Base-by-base conservation (phyloP, 2,888 invertebrate species). In the Rhodophaea formosa region DNA sequence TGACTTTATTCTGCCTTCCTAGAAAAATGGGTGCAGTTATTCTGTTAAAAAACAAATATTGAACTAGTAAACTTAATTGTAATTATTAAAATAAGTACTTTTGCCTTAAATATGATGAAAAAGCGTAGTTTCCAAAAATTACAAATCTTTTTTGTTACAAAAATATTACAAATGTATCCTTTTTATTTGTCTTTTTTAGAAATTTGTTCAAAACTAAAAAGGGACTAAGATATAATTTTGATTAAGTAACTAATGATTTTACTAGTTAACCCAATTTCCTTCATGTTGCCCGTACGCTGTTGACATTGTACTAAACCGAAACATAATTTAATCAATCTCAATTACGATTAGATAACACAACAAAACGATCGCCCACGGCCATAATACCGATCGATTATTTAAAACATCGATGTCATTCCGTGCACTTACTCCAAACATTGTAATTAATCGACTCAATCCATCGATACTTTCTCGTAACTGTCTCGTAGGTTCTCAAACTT, bases 371-470 rank as follows among this genome's bases (percentile, higher is more conserved):
- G 56, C 56, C 56, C 56, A 56, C 56, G 56, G 56, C 56, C 29
- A 32, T 44, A 56, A 56, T 56, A 23, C 56, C 42, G 42, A 49
- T 49, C 49, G 49, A 55, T 61, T 67, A 75, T 75, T 71, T 70
- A 72, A 75, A 74, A 72, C 69, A 77, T 75, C 75, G 77, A 80
- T 85, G 82, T 86, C 84, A 82, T 70, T 77, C 76, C 74, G 67
- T 68, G 79, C 84, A 84, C 85, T 87, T 80, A 86, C 73, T 79
- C 79, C 86, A 82, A 79, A 77, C 75, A 79, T 72, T 73, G 72
- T 84, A 86, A 86, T 88, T 86, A 88, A 85, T 86, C 85, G 84
- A 84, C 79, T 76, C 68, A 73, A 82, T 78, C 80, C 72, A 77
- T 81, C 77, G 80, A 78, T 79, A 80, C 83, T 84, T 80, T 79